phyloP scores from a whole-genome alignment of 2,113 vertebrate species.

The Megaceryle torquata region DNA sequence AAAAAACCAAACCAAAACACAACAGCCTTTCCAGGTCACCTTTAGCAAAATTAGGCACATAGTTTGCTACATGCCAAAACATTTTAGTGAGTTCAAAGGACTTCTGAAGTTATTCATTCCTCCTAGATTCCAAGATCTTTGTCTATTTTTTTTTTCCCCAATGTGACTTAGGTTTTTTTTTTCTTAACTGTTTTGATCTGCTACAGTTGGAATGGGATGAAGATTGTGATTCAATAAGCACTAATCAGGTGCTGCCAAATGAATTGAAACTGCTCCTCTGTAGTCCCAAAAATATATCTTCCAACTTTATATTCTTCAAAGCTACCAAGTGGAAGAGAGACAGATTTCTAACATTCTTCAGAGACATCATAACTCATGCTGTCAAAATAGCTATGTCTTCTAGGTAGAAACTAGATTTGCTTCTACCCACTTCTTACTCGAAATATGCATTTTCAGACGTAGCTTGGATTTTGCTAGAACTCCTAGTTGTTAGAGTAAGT shows the following conservation, averaged over 20 bases:
- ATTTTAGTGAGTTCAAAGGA: not conserved
- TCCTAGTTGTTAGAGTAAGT: not conserved
- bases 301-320: not conserved
- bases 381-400: not conserved
- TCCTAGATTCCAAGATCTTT: not conserved
- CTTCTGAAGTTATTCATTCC: not conserved
- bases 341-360: not conserved
- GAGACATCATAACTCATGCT: not conserved
- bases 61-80: not conserved
- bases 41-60: not conserved
- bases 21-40: not conserved
- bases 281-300: not conserved
- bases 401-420: not conserved
- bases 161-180: not conserved
- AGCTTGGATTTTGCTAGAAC: not conserved
- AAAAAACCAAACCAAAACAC: not conserved
- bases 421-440: not conserved
- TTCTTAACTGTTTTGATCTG: not conserved
- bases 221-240: not conserved
- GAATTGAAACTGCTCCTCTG: not conserved
- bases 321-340: not conserved
- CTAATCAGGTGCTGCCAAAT: not conserved
- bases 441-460: not conserved
- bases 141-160: not conserved
- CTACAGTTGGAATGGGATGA: not conserved